These are phyloP conservation scores for Garrulus glandarius DNA, from an alignment of 2,797 vertebrate genomes.

Conservation along the genomic window DNA sequence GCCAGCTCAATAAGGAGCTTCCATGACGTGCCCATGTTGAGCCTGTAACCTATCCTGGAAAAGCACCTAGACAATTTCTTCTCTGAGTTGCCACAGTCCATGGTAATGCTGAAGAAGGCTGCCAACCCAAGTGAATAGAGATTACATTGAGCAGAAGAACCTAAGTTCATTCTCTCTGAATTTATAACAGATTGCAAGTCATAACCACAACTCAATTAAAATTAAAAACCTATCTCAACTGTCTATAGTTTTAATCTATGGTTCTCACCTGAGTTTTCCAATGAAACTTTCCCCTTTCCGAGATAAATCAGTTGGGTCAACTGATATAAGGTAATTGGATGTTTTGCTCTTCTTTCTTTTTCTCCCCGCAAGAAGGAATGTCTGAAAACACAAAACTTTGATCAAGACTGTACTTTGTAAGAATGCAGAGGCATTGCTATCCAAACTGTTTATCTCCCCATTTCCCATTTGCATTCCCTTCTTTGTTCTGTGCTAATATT, in stretches of 20 bases:
- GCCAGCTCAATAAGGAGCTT: background rate
- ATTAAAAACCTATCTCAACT: background rate
- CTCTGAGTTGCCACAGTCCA: background rate
- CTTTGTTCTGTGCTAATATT: background rate
- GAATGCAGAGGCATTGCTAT: background rate
- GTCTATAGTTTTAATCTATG: background rate
- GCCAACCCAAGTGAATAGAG: background rate
- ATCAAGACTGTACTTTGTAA: background rate
- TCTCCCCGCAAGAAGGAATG: conserved; percentile 92
- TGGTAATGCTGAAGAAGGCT: background rate
- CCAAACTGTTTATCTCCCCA: background rate
- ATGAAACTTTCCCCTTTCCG: conserved; percentile 92
- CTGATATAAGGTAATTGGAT: conserved; percentile 95
- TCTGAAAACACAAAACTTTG: conserved; percentile 71
- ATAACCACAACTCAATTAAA: background rate
- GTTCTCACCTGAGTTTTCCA: conserved; percentile 91
- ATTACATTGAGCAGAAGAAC: background rate
- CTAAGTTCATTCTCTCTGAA: background rate
- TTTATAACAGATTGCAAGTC: background rate
- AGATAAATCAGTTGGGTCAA: conserved; percentile 92
- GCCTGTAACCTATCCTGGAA: background rate
- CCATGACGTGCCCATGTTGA: background rate
- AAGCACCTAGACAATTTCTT: background rate
- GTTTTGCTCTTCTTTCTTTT: conserved; percentile 99
- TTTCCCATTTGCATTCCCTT: background rate